Percentiles rank a stretch among this genome's conserved stretches.
Evolutionary conservation across 1,140 invertebrate genomes (phyloP).

Genomic region (Oscheius sp.): DNA sequence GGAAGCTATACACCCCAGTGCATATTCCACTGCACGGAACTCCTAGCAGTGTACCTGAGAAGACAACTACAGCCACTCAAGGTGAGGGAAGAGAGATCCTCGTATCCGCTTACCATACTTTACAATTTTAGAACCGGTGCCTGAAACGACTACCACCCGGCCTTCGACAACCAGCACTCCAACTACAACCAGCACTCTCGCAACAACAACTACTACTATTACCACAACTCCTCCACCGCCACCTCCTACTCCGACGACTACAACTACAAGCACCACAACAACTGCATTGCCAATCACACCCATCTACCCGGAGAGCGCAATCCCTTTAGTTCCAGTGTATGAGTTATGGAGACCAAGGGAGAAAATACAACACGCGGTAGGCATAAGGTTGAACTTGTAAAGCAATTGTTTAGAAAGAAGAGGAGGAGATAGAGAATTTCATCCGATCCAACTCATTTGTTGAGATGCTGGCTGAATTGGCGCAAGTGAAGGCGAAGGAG

Average conservation of each 20-base stretch:
- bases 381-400: not conserved
- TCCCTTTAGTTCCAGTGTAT: not conserved
- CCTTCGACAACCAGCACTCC: no score
- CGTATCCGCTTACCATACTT: no score
- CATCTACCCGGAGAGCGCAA: slow-evolving; percentile 3
- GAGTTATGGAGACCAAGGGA: not conserved
- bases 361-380: not conserved
- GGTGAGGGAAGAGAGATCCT: no score
- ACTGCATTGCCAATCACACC: not conserved
- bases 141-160: no score
- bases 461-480: not conserved
- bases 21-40: not conserved
- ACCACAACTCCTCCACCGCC: not conserved
- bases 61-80: no score
- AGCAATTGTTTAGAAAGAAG: not conserved
- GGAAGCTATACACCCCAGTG: not conserved
- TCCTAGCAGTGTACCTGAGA: not conserved
- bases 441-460: not conserved
- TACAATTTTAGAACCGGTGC: no score
- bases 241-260: not conserved
- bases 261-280: not conserved
- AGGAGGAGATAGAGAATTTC: not conserved
- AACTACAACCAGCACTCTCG: not conserved
- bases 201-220: not conserved
- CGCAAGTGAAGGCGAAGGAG: not conserved